Conservation (phyloP, 2,888 invertebrate genomes). For the Glaucopsyche alexis region DNA sequence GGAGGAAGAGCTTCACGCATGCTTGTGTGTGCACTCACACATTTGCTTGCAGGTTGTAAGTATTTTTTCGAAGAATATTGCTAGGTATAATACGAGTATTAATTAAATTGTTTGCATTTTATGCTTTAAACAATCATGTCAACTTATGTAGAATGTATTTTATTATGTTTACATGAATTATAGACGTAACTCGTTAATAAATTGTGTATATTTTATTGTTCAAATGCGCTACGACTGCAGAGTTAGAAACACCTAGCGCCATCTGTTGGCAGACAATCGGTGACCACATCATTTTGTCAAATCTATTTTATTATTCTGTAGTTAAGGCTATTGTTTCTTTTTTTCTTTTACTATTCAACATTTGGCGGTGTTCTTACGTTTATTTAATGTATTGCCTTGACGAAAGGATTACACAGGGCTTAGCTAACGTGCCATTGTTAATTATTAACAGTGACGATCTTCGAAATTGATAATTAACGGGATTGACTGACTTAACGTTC, state of each 20-base stretch:
- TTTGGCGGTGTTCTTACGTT: background rate
- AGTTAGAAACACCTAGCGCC: background rate
- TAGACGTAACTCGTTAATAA: background rate
- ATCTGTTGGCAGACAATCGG: background rate
- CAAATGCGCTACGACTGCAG: background rate
- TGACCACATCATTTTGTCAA: too few species aligned
- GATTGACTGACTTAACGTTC: too few species aligned
- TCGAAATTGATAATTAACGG: too few species aligned
- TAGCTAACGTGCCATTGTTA: too few species aligned
- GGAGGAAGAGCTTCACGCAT: too few species aligned
- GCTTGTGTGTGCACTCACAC: too few species aligned
- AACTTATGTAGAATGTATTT: background rate
- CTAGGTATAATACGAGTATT: background rate
- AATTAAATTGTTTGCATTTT: background rate
- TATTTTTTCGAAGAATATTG: too few species aligned
- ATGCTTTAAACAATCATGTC: background rate
- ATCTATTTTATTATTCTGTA: background rate
- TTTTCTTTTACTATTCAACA: background rate
- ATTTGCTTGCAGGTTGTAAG: too few species aligned
- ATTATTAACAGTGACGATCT: too few species aligned
- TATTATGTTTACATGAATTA: background rate
- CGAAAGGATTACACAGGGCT: too few species aligned
- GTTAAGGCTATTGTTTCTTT: background rate
- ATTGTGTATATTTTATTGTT: too few species aligned
- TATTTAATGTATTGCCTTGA: background rate